Conservation (phyloP, 1,140 invertebrate species). For the Drosophila simulans region DNA sequence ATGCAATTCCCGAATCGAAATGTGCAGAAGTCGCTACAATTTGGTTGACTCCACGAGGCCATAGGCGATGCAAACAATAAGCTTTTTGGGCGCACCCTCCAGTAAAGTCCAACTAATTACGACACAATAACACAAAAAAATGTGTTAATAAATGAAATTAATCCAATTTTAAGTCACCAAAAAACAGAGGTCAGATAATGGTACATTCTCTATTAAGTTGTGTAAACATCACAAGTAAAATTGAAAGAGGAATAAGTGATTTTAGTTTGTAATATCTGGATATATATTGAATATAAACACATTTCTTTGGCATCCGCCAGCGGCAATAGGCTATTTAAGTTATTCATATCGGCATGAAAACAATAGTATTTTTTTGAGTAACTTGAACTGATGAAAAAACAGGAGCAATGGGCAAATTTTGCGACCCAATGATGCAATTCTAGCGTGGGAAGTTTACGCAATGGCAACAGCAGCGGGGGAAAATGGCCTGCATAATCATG, state of each 20-base stretch:
- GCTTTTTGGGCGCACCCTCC: constrained; percentile 23
- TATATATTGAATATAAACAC: background rate
- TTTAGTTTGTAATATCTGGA: background rate
- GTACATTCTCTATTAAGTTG: too few species aligned
- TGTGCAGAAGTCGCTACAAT: constrained; percentile 74
- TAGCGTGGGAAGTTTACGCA: constrained; percentile 48
- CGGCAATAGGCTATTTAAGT: too few species aligned
- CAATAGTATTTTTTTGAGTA: constrained; percentile 4
- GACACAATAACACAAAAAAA: constrained; percentile 44
- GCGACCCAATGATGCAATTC: constrained; percentile 45
- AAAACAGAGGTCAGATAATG: too few species aligned
- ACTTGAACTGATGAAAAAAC: constrained; percentile 23
- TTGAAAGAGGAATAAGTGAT: background rate
- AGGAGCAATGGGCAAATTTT: constrained; percentile 17
- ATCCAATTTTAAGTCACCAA: too few species aligned
- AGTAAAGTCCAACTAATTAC: constrained; percentile 55
- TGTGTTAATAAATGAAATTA: background rate
- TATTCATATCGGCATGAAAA: too few species aligned
- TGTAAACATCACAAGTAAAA: too few species aligned
- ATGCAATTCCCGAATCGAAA: constrained; percentile 35
- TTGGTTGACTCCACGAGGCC: constrained; percentile 37
- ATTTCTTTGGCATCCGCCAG: too few species aligned
- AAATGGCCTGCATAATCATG: constrained; percentile 79
- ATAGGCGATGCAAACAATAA: constrained; percentile 40
- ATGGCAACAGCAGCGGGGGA: constrained; percentile 27